Evolutionary conservation across 2,113 vertebrate species (phyloP).

Genomic region (Chaetops frenatus): DNA sequence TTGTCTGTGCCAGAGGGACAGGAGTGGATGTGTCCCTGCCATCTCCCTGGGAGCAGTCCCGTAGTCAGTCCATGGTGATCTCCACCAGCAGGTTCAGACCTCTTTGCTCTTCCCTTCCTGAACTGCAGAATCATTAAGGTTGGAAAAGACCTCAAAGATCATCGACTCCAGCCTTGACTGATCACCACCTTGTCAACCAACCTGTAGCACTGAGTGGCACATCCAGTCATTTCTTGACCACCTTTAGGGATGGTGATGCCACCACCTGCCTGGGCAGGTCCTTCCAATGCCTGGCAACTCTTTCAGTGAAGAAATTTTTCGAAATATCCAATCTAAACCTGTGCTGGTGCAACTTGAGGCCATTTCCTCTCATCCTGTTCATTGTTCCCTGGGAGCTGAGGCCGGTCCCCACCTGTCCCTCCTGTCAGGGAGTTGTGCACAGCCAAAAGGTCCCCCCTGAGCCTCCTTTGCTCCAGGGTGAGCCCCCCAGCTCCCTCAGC

Average conservation of each 20-base stretch:
- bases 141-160: not conserved
- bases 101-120: not conserved
- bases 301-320: not conserved
- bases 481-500: not conserved
- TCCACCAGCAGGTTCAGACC: not conserved
- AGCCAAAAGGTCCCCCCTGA: not conserved
- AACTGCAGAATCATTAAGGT: not conserved
- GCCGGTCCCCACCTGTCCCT: fast-evolving
- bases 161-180: not conserved
- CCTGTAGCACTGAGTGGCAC: not conserved
- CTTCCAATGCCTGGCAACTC: not conserved
- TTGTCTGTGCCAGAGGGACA: not conserved
- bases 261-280: not conserved
- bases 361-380: fast-evolving
- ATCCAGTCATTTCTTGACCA: not conserved
- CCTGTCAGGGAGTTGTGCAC: not conserved
- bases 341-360: not conserved
- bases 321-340: not conserved
- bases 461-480: not conserved
- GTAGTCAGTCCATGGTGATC: not conserved
- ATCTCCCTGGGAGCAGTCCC: not conserved
- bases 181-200: not conserved
- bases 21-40: not conserved
- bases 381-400: not conserved
- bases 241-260: not conserved